Conservation (phyloP, 1,140 invertebrate genomes). For the Anastatus disparis region DNA sequence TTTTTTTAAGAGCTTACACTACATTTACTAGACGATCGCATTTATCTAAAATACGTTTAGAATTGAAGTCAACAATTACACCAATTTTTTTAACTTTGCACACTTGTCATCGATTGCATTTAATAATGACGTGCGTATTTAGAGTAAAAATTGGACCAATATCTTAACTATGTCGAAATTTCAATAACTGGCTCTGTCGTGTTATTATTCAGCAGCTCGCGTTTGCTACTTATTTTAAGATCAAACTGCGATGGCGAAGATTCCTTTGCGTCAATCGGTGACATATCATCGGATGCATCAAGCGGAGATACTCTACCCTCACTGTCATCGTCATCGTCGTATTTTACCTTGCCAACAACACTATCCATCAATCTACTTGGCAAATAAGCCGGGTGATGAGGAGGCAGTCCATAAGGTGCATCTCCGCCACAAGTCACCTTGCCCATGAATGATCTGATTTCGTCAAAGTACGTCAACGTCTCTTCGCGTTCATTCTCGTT, state of each 20-base stretch:
- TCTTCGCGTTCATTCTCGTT: conserved; percentile 87
- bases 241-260: conserved; percentile 55
- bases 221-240: conserved; percentile 58
- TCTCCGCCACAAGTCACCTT: conserved; percentile 74
- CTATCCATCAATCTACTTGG: conserved; percentile 53
- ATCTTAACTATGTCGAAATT: conserved; percentile 61
- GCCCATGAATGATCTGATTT: conserved; percentile 89
- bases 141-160: too few species aligned
- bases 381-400: conserved; percentile 62
- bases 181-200: conserved; percentile 63
- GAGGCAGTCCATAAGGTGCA: conserved; percentile 54
- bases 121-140: too few species aligned
- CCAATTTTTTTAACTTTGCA: too few species aligned
- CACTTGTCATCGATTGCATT: too few species aligned
- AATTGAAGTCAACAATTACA: too few species aligned
- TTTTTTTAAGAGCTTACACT: too few species aligned
- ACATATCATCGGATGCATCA: conserved; percentile 53
- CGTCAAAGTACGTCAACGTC: conserved; percentile 84
- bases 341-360: conserved; percentile 56
- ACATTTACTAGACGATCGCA: too few species aligned
- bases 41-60: neutral
- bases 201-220: conserved; percentile 63
- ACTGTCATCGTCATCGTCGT: conserved; percentile 66
- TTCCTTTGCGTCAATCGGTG: conserved; percentile 51
- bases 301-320: conserved; percentile 60